These are phyloP conservation scores for Mesocricetus auratus DNA, from an alignment of 2,113 vertebrate genomes.

Conservation along the genomic window DNA sequence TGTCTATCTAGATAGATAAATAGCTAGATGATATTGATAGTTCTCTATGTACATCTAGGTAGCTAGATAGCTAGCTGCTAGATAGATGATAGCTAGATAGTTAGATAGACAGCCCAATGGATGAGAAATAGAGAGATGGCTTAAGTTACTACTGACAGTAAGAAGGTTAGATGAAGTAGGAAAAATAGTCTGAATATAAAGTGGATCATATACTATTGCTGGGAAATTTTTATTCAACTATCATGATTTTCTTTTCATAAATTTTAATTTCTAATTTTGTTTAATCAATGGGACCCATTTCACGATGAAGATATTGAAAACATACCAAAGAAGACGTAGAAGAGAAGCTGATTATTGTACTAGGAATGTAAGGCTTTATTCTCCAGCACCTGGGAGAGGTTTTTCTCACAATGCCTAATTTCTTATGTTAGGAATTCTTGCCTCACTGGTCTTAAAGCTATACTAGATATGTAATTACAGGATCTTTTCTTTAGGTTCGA, in stretches of 20 bases:
- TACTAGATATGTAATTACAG: background rate
- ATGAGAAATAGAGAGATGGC: background rate
- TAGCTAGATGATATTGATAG: background rate
- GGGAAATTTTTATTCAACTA: background rate
- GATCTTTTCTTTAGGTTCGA: background rate
- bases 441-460: background rate
- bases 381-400: too few species aligned
- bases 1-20: background rate
- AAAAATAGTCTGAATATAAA: background rate
- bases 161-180: background rate
- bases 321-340: background rate
- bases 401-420: background rate
- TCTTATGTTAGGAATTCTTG: background rate
- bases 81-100: too few species aligned
- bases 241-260: background rate
- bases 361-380: background rate
- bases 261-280: background rate
- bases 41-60: too few species aligned
- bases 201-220: background rate
- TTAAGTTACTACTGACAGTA: background rate
- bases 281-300: background rate
- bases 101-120: too few species aligned
- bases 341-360: too few species aligned
- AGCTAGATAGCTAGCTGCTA: background rate
- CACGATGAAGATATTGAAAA: background rate